phyloP scores from a whole-genome alignment of 2,797 vertebrate genomes.

The Bradypodion ventrale region DNA sequence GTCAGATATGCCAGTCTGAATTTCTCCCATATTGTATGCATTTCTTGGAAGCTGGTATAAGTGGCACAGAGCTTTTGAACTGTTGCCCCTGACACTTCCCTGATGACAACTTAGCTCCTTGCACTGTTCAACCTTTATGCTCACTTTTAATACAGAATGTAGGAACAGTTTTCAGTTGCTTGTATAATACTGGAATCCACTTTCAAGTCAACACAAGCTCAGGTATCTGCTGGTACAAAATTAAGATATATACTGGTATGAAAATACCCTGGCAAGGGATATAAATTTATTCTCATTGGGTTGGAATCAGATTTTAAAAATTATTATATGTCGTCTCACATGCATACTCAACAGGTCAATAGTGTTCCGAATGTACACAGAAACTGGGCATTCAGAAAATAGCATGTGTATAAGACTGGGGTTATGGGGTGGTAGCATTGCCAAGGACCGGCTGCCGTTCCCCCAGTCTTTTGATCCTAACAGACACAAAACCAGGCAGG shows the following conservation, averaged over 20 bases:
- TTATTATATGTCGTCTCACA: background rate
- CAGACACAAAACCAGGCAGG: too few species aligned
- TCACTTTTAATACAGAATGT: background rate
- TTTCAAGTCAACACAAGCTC: background rate
- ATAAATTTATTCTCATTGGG: background rate
- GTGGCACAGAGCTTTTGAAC: background rate
- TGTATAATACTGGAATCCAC: background rate
- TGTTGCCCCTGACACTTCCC: background rate
- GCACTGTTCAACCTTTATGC: constrained; percentile 7
- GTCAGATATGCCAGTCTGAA: constrained; percentile 42
- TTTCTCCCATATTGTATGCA: fast-evolving
- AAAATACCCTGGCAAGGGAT: background rate
- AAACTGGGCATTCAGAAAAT: background rate
- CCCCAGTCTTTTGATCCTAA: too few species aligned
- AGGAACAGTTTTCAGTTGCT: background rate
- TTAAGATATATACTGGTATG: background rate
- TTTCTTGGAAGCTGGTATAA: constrained; percentile 40
- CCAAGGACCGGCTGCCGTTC: too few species aligned
- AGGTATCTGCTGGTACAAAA: background rate
- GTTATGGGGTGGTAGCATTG: too few species aligned
- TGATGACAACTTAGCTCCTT: constrained; percentile 26
- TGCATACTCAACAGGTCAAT: background rate
- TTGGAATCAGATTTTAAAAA: fast-evolving
- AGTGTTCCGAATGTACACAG: background rate
- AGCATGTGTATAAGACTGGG: too few species aligned